Conservation (phyloP, 2,797 vertebrate genomes). For the Syngnathus acus region DNA sequence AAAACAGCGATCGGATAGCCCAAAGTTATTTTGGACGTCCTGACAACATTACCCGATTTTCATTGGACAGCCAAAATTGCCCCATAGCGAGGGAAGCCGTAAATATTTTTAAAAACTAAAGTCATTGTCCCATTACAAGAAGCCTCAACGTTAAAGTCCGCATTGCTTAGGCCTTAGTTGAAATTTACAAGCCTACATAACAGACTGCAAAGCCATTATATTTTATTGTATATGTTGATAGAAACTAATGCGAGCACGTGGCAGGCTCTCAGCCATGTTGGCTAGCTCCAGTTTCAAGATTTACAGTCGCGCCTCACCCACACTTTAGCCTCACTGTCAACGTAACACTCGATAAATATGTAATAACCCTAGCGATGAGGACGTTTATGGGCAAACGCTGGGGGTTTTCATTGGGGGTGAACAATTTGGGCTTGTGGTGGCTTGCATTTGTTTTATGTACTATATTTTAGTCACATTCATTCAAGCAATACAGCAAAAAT, state of each 20-base stretch:
- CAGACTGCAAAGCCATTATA: slow-evolving; percentile 2
- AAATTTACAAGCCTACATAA: slow-evolving; percentile 3
- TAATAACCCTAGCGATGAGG: neutral
- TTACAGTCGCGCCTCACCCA: slow-evolving; percentile 8
- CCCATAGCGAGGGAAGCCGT: neutral
- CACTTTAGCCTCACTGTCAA: neutral
- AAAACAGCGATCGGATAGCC: neutral
- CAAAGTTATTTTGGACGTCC: neutral
- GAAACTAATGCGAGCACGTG: neutral
- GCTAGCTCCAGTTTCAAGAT: neutral
- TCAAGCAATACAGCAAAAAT: no score
- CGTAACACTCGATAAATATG: neutral
- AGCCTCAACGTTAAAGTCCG: neutral
- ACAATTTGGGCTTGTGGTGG: neutral
- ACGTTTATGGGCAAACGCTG: neutral
- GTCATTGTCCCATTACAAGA: slow-evolving; percentile 2
- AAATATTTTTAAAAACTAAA: neutral
- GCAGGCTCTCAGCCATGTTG: neutral
- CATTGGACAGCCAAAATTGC: neutral
- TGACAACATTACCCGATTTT: neutral
- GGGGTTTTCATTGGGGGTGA: no score
- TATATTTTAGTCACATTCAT: no score
- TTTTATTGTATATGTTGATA: neutral
- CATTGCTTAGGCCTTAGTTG: neutral
- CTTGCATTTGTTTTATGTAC: neutral